These are phyloP conservation scores for Alviniconcha strummeri DNA, from an alignment of 2,888 invertebrate genomes.

Conservation along the genomic window DNA sequence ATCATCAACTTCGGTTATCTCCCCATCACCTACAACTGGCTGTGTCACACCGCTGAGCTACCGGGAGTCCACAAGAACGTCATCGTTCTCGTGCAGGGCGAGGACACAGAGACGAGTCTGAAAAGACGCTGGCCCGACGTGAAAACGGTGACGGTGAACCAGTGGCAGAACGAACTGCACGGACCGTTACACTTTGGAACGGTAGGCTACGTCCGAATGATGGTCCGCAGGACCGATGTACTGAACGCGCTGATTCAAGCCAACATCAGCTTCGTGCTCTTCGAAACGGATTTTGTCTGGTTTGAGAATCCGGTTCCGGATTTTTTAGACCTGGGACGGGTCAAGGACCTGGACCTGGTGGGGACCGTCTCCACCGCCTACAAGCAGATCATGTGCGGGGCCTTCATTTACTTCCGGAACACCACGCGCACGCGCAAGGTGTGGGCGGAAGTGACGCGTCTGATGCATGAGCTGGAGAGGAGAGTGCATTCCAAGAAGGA, in stretches of 20 bases:
- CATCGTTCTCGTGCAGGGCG: conserved; percentile 1
- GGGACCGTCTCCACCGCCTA: conserved; percentile 9
- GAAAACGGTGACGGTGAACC: background rate
- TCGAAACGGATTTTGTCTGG: conserved; percentile 28
- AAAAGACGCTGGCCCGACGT: conserved; percentile 6
- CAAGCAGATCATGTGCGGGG: conserved; percentile 18
- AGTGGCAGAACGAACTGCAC: background rate
- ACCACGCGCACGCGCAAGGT: conserved; percentile 15
- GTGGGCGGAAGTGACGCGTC: conserved; percentile 30
- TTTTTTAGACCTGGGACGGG: background rate
- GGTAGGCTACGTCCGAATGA: conserved; percentile 19
- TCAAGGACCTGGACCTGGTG: conserved; percentile 15
- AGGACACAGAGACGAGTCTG: background rate
- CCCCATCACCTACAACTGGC: conserved; percentile 22
- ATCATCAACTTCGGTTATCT: conserved; percentile 27
- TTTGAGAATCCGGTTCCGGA: conserved; percentile 19
- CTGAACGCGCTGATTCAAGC: conserved; percentile 12
- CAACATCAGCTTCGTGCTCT: conserved; percentile 3
- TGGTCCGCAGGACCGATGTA: background rate
- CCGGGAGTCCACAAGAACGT: background rate
- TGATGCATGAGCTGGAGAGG: background rate
- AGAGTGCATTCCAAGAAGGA: background rate
- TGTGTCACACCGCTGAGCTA: conserved; percentile 12
- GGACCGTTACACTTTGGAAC: background rate
- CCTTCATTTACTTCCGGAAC: conserved; percentile 31